Evolutionary conservation across 2,888 invertebrate species (phyloP).

Genomic region (Pheosia gnoma): DNA sequence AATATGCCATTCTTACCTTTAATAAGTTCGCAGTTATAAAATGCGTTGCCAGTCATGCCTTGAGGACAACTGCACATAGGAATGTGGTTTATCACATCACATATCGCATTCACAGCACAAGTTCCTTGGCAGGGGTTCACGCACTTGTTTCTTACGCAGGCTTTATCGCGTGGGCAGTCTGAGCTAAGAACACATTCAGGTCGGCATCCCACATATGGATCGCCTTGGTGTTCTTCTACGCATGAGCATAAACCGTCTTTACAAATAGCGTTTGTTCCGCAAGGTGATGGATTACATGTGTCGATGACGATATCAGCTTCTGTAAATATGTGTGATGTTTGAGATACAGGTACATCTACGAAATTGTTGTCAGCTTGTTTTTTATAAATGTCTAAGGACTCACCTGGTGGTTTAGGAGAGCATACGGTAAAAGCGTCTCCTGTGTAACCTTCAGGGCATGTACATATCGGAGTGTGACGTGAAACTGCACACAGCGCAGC

Average conservation of each 20-base stretch:
- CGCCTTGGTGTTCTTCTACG: slow-evolving; percentile 85
- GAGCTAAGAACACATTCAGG: slow-evolving; percentile 88
- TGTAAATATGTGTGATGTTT: slow-evolving; percentile 35
- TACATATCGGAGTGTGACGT: slow-evolving; percentile 89
- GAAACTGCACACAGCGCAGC: slow-evolving; percentile 85
- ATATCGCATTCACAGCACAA: slow-evolving; percentile 88
- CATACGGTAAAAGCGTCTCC: slow-evolving; percentile 87
- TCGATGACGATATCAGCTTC: slow-evolving; percentile 56
- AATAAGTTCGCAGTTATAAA: slow-evolving; percentile 84
- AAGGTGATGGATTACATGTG: slow-evolving; percentile 86
- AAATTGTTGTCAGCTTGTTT: not conserved
- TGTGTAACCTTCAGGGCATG: slow-evolving; percentile 87
- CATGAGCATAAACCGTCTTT: slow-evolving; percentile 85
- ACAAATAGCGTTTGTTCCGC: slow-evolving; percentile 86
- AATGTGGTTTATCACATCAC: slow-evolving; percentile 89
- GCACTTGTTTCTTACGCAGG: slow-evolving; percentile 88
- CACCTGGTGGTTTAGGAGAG: slow-evolving; percentile 71
- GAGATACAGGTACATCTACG: not conserved
- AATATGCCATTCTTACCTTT: slow-evolving; percentile 57
- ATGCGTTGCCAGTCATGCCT: slow-evolving; percentile 88
- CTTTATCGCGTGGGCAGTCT: slow-evolving; percentile 86
- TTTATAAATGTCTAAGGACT: slow-evolving; percentile 19
- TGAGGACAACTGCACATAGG: slow-evolving; percentile 89
- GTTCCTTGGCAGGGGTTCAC: slow-evolving; percentile 88
- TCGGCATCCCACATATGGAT: slow-evolving; percentile 87